Evolutionary conservation across 2,113 vertebrate genomes (phyloP).

Genomic region (Cyanoliseus patagonus): DNA sequence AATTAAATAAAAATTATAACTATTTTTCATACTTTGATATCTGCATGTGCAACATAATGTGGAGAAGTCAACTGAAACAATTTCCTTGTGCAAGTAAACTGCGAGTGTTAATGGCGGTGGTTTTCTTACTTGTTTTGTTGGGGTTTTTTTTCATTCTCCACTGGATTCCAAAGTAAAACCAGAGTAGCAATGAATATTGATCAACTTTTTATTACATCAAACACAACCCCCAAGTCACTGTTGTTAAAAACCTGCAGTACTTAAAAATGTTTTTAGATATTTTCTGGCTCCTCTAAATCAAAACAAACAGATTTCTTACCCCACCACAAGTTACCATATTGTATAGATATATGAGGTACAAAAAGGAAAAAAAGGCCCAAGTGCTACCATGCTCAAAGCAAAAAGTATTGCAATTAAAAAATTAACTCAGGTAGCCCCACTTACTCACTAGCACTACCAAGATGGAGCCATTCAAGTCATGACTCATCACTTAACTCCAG

Average conservation of each 20-base stretch:
- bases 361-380: background rate
- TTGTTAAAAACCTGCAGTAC: background rate
- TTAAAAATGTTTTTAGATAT: background rate
- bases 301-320: background rate
- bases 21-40: background rate
- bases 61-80: background rate
- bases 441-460: background rate
- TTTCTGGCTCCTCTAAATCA: background rate
- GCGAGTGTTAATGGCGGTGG: background rate
- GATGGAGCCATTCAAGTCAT: slow-evolving; percentile 6
- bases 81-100: background rate
- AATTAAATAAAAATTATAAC: background rate
- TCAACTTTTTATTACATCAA: slow-evolving; percentile 13
- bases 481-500: slow-evolving; percentile 28
- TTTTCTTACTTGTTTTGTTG: background rate
- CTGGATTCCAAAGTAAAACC: slow-evolving; percentile 3
- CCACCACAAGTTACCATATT: background rate
- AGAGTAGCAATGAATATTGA: slow-evolving; percentile 11
- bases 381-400: background rate
- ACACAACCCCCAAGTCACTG: background rate
- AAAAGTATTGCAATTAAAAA: background rate
- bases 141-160: background rate
- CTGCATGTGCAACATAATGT: background rate
- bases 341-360: background rate
- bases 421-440: background rate